These are phyloP conservation scores for Acronicta alni DNA, from an alignment of 2,888 invertebrate genomes.

Conservation along the genomic window DNA sequence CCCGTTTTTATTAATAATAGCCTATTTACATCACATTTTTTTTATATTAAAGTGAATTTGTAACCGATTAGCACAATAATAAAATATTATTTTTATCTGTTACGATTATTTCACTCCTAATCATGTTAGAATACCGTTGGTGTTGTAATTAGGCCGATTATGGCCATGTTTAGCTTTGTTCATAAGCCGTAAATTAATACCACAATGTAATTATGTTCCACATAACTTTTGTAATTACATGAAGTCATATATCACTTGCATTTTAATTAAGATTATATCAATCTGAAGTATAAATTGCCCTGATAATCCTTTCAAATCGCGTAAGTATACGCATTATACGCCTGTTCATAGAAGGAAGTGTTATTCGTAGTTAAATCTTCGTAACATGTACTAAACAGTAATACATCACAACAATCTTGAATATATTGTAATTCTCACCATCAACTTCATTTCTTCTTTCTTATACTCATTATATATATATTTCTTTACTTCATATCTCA, in stretches of 20 bases:
- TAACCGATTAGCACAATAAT: constrained; percentile 47
- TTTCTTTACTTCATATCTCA: too few relatives aligned
- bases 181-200: constrained; percentile 22
- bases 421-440: too few relatives aligned
- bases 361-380: too few relatives aligned
- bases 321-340: background rate
- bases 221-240: constrained; percentile 20
- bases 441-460: too few relatives aligned
- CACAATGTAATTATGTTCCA: constrained; percentile 24
- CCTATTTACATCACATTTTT: constrained; percentile 31
- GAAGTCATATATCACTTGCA: constrained; percentile 2
- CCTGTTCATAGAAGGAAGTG: too few relatives aligned
- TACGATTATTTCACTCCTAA: constrained; percentile 26
- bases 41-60: constrained; percentile 31
- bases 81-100: constrained; percentile 48
- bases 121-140: constrained; percentile 32
- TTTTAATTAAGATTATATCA: constrained; percentile 1
- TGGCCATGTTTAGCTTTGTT: constrained; percentile 17
- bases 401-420: too few relatives aligned
- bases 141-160: constrained; percentile 27
- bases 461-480: too few relatives aligned
- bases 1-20: constrained; percentile 49
- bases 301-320: background rate
- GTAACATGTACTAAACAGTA: background rate
- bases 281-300: background rate